Conservation (phyloP, 53 echinoderm and acorn worm species). For the Mesocentrotus franciscanus region DNA sequence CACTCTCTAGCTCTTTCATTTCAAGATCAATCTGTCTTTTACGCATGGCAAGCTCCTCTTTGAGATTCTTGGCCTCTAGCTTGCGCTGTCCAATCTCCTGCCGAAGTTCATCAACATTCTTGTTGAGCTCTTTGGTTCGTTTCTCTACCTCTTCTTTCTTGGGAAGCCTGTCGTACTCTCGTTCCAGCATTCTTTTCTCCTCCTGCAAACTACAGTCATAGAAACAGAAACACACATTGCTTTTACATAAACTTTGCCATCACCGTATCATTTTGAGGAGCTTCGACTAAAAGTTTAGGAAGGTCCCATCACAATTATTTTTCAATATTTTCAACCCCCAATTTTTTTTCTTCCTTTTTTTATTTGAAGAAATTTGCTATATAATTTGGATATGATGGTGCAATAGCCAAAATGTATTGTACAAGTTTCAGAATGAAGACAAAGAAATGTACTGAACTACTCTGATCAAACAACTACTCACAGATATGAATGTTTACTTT, state of each 20-base stretch:
- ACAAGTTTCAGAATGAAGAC: too few species aligned
- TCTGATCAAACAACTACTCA: background rate
- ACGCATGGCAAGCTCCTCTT: conserved; percentile 86
- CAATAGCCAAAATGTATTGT: background rate
- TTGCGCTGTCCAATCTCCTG: conserved; percentile 95
- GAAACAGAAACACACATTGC: background rate
- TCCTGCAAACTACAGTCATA: conserved; percentile 79
- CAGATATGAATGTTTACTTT: background rate
- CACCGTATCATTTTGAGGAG: background rate
- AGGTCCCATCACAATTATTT: background rate
- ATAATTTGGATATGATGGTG: background rate
- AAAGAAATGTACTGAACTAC: too few species aligned
- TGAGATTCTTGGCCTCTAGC: conserved; percentile 96
- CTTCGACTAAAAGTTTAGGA: background rate
- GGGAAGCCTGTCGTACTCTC: conserved; percentile 96
- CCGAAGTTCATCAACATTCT: conserved; percentile 89
- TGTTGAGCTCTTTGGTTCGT: conserved; percentile 94
- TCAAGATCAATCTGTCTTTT: conserved; percentile 93
- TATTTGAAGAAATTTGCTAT: background rate
- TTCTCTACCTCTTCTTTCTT: conserved; percentile 99
- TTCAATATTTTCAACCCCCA: background rate
- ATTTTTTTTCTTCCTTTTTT: too few species aligned
- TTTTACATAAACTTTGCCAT: background rate
- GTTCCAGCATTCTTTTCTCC: conserved; percentile 95
- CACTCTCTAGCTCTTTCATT: conserved; percentile 87